A percentile compares a stretch with the other conserved stretches of the same genome.
Evolutionary conservation across 2,113 vertebrate species (phyloP).

Genomic region (Eolophus roseicapilla): DNA sequence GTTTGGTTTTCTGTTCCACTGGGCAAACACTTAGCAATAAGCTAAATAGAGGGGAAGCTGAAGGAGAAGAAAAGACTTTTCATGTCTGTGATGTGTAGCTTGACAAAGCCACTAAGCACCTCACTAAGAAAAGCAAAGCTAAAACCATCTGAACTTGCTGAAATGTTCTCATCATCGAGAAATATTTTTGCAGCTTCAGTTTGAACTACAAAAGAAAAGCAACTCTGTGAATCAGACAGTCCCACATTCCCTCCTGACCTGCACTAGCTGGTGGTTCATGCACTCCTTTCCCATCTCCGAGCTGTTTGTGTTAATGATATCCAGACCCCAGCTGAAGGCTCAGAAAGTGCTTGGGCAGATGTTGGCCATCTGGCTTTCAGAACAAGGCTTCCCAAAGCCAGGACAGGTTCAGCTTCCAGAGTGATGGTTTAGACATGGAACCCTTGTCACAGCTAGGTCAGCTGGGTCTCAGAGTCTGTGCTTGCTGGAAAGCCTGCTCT

Average conservation of each 20-base stretch:
- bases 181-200: neutral
- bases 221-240: neutral
- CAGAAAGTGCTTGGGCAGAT: neutral
- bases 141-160: neutral
- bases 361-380: neutral
- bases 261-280: neutral
- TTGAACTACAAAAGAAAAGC: neutral
- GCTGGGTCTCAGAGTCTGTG: neutral
- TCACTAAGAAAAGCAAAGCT: neutral
- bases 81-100: neutral
- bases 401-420: neutral
- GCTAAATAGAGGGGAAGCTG: neutral
- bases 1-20: neutral
- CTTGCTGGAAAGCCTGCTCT: neutral
- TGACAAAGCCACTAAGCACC: neutral
- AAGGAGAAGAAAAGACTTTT: neutral
- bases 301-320: neutral
- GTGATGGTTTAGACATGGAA: neutral
- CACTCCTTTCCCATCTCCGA: neutral
- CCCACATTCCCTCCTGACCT: neutral
- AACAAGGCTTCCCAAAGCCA: neutral
- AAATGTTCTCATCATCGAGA: neutral
- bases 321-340: neutral
- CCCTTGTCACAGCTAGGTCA: neutral
- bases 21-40: neutral